Conservation (phyloP, 2,888 invertebrate species). For the Cosmorhoe ocellata region DNA sequence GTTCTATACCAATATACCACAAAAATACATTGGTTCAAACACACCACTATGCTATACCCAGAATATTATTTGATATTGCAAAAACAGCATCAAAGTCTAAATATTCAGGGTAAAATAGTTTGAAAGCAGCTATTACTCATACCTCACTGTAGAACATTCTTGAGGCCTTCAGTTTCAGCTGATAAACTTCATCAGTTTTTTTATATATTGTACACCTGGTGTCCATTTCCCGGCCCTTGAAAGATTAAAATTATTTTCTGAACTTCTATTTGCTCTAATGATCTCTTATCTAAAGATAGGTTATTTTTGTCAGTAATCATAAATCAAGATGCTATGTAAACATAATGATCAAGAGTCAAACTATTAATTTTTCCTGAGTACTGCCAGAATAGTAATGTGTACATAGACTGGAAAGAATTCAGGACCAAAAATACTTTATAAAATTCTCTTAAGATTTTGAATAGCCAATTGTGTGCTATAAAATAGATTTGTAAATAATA, state of each 20-base stretch:
- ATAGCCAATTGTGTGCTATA: too few relatives aligned
- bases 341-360: slow-evolving; percentile 50
- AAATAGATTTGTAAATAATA: too few relatives aligned
- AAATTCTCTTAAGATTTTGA: too few relatives aligned
- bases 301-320: slow-evolving; percentile 51
- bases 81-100: slow-evolving; percentile 3
- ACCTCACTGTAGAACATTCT: slow-evolving; percentile 94
- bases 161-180: slow-evolving; percentile 98
- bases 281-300: too few relatives aligned
- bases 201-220: slow-evolving; percentile 98
- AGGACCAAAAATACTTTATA: slow-evolving; percentile 38
- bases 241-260: slow-evolving; percentile 15
- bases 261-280: too few relatives aligned
- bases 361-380: slow-evolving; percentile 58
- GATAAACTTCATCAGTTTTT: slow-evolving; percentile 98
- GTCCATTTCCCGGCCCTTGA: slow-evolving; percentile 93
- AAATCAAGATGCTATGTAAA: slow-evolving; percentile 46
- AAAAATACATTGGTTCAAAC: slow-evolving; percentile 51
- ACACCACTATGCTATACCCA: slow-evolving; percentile 42
- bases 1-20: slow-evolving; percentile 49
- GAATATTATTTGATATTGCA: slow-evolving; percentile 34
- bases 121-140: slow-evolving; percentile 28
- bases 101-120: not conserved
- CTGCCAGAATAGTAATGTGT: slow-evolving; percentile 50
- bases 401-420: slow-evolving; percentile 60